These are phyloP conservation scores for Plectropomus leopardus DNA, from an alignment of 2,113 vertebrate genomes.

Conservation along the genomic window DNA sequence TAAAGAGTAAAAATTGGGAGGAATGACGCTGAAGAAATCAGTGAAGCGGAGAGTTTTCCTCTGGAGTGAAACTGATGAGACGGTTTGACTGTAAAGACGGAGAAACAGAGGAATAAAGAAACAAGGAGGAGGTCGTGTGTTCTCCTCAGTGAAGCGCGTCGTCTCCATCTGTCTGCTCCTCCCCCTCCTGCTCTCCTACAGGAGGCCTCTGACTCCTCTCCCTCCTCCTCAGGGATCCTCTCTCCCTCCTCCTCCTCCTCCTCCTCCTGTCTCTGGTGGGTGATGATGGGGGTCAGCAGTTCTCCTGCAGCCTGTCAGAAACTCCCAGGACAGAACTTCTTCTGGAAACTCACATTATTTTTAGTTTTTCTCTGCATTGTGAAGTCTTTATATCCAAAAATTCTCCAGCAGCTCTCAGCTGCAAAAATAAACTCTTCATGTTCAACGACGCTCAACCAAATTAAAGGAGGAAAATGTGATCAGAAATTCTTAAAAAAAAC, in stretches of 20 bases:
- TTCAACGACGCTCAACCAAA: neutral
- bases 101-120: neutral
- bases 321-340: constrained; percentile 49
- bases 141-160: constrained; percentile 51
- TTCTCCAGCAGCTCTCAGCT: constrained; percentile 18
- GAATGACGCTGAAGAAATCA: neutral
- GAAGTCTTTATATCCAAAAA: constrained; percentile 31
- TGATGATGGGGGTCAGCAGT: constrained; percentile 61
- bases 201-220: constrained; percentile 37
- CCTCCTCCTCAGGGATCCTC: constrained; percentile 37
- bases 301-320: constrained; percentile 55
- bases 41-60: neutral
- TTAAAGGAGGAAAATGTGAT: neutral
- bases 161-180: constrained; percentile 54
- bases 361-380: constrained; percentile 35
- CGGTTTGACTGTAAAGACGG: constrained; percentile 4
- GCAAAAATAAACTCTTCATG: constrained; percentile 14
- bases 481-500: too few species aligned
- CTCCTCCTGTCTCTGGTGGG: constrained; percentile 35
- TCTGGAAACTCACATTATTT: constrained; percentile 54
- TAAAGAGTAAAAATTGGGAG: neutral
- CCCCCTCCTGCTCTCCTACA: constrained; percentile 24
- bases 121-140: constrained; percentile 16
- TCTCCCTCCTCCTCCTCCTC: constrained; percentile 18
- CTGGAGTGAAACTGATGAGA: constrained; percentile 10